Conservation (phyloP, 2,888 invertebrate genomes). For the Lithophane ornitopus region DNA sequence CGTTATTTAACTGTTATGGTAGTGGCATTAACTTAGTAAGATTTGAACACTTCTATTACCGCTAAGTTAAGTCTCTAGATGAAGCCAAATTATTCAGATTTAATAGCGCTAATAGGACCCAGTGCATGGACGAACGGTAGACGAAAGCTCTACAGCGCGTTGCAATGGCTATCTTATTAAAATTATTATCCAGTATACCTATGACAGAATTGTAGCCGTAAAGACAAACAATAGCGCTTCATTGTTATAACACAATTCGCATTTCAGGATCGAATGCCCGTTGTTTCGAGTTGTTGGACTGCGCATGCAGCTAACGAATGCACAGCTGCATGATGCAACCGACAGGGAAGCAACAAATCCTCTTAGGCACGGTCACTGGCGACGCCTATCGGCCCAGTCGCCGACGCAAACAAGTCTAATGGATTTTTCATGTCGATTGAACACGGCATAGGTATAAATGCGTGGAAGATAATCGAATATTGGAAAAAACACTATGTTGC, state of each 20-base stretch:
- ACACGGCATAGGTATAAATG: slow-evolving; percentile 80
- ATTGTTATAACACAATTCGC: slow-evolving; percentile 34
- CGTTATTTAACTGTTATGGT: background rate
- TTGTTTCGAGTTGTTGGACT: slow-evolving; percentile 52
- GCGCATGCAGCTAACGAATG: slow-evolving; percentile 67
- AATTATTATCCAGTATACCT: slow-evolving; percentile 18
- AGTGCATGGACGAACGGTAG: background rate
- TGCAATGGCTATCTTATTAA: background rate
- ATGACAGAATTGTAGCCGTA: slow-evolving; percentile 14
- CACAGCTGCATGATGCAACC: slow-evolving; percentile 71
- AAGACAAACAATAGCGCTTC: slow-evolving; percentile 16
- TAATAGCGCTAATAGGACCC: background rate
- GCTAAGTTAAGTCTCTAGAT: background rate
- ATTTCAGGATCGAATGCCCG: slow-evolving; percentile 32
- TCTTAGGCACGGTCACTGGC: slow-evolving; percentile 88
- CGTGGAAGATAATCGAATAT: slow-evolving; percentile 78
- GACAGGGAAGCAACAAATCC: slow-evolving; percentile 85
- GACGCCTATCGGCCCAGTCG: slow-evolving; percentile 80
- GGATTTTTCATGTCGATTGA: slow-evolving; percentile 90
- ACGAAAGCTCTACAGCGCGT: background rate
- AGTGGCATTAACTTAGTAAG: background rate
- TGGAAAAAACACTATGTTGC: slow-evolving; percentile 64
- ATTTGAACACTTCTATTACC: background rate
- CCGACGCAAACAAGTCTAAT: slow-evolving; percentile 87
- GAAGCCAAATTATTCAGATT: background rate